Evolutionary conservation across 2,797 vertebrate species (phyloP).

Genomic region (Poecilia gillii): DNA sequence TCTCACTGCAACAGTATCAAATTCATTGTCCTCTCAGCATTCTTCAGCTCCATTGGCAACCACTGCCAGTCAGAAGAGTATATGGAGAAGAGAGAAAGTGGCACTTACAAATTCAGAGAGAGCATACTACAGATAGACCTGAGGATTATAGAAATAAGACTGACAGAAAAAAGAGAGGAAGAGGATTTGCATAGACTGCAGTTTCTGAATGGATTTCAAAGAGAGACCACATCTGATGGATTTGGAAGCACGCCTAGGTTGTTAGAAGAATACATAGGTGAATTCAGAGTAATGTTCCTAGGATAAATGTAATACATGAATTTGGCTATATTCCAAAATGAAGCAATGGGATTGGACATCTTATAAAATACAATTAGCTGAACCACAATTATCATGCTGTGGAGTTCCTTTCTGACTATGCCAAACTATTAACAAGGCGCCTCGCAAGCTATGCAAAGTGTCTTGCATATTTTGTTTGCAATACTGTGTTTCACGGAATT

Average conservation of each 20-base stretch:
- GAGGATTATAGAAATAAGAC: constrained; percentile 60
- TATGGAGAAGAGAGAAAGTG: constrained; percentile 10
- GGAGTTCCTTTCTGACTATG: background rate
- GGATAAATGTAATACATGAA: constrained; percentile 66
- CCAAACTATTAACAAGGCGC: no score
- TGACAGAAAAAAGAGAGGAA: constrained; percentile 24
- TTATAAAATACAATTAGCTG: constrained; percentile 27
- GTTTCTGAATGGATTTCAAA: constrained; percentile 53
- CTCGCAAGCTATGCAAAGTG: no score
- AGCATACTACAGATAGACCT: constrained; percentile 19
- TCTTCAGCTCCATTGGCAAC: constrained; percentile 18
- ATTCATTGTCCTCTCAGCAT: constrained; percentile 37
- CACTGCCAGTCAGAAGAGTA: constrained; percentile 12
- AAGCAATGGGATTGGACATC: constrained; percentile 44
- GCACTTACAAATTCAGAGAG: constrained; percentile 5
- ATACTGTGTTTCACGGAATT: background rate
- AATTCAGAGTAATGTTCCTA: constrained; percentile 50
- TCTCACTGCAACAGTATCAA: constrained; percentile 7
- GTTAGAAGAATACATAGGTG: constrained; percentile 48
- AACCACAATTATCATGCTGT: constrained; percentile 25
- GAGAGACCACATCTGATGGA: constrained; percentile 57
- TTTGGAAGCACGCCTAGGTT: constrained; percentile 46
- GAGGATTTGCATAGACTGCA: constrained; percentile 52
- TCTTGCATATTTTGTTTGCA: no score
- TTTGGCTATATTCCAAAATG: constrained; percentile 49